Percentiles rank a stretch among this genome's conserved stretches.
Evolutionary conservation across 1,140 invertebrate genomes (phyloP).

Genomic region (Pogonognathellus flavescens): DNA sequence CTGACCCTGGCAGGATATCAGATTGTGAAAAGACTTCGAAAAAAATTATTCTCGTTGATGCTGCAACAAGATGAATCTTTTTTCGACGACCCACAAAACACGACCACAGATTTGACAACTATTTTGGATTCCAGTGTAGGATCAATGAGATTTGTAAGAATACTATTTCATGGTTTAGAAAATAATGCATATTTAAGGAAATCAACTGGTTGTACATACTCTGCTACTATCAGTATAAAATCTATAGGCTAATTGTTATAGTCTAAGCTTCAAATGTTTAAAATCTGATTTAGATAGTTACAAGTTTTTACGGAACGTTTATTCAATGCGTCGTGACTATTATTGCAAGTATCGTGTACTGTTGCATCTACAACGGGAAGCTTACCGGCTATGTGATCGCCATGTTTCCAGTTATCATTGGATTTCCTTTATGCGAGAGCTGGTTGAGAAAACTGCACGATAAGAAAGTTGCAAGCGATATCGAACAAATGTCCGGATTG

Average conservation of each 20-base stretch:
- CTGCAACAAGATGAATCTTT: neutral
- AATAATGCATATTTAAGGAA: neutral
- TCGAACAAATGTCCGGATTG: conserved; percentile 45
- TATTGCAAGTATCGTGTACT: conserved; percentile 2
- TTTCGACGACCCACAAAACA: conserved; percentile 17
- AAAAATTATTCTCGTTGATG: neutral
- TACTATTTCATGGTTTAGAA: neutral
- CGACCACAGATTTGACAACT: neutral
- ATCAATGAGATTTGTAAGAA: conserved; percentile 14
- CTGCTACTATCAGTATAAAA: neutral
- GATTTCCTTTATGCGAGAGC: conserved; percentile 24
- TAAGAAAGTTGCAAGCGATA: conserved; percentile 3
- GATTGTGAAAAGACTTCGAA: neutral
- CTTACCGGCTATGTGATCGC: conserved; percentile 24
- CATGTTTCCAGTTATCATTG: conserved; percentile 23
- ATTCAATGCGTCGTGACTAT: conserved; percentile 34
- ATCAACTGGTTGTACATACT: neutral
- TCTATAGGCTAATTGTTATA: no score
- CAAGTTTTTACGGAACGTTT: conserved; percentile 49
- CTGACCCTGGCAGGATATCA: neutral
- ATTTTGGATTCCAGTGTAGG: conserved; percentile 13
- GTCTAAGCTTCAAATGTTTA: neutral
- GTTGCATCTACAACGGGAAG: neutral
- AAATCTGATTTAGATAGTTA: neutral
- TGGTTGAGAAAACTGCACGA: conserved; percentile 49